Conservation (phyloP, 2,888 invertebrate species). For the Diarsia brunnea region DNA sequence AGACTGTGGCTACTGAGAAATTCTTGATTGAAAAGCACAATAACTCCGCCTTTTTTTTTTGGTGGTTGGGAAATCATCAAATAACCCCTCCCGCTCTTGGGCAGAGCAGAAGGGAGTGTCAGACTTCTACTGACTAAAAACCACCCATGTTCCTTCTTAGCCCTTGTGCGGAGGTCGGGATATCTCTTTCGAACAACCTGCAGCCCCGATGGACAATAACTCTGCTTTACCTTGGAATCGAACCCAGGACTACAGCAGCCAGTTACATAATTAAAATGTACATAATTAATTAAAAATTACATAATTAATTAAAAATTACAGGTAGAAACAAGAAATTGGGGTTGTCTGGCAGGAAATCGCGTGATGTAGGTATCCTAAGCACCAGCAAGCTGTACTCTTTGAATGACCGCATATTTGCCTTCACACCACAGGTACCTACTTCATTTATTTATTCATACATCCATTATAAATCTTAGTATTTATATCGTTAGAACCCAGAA, state of each 20-base stretch:
- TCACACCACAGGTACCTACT: constrained; percentile 97
- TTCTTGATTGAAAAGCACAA: background rate
- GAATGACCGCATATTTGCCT: constrained; percentile 98
- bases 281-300: constrained; percentile 60
- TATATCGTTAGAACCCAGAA: background rate
- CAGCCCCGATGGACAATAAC: background rate
- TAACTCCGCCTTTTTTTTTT: too few species aligned
- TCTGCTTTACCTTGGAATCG: background rate
- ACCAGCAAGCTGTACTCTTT: constrained; percentile 99
- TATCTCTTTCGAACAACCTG: too few species aligned
- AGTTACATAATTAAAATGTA: too few species aligned
- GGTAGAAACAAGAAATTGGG: constrained; percentile 98
- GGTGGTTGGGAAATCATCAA: too few species aligned
- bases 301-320: constrained; percentile 84
- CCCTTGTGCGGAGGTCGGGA: too few species aligned
- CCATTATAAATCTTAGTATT: background rate
- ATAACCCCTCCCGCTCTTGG: too few species aligned
- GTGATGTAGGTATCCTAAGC: constrained; percentile 99
- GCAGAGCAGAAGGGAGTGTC: too few species aligned
- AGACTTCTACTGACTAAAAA: too few species aligned
- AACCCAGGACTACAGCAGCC: background rate
- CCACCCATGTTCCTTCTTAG: too few species aligned
- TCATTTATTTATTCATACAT: background rate
- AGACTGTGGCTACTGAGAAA: background rate
- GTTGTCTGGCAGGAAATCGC: constrained; percentile 98